Conservation (phyloP, 2,888 invertebrate species). For the Didymodactylos carnosus region DNA sequence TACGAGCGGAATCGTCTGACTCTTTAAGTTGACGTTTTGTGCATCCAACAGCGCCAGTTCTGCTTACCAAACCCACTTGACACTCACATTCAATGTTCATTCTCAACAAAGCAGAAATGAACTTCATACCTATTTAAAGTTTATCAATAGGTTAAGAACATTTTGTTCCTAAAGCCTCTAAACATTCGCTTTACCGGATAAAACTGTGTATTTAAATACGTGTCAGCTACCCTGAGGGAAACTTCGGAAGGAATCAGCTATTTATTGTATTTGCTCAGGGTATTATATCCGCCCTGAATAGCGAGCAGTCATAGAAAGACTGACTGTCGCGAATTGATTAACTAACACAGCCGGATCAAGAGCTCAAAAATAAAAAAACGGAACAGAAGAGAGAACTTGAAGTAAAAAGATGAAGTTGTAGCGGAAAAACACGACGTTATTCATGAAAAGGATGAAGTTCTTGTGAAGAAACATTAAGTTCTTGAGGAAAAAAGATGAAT, state of each 20-base stretch:
- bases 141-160: conserved; percentile 54
- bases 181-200: conserved; percentile 56
- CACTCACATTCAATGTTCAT: conserved; percentile 39
- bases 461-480: too few species aligned
- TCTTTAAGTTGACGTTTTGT: conserved; percentile 51
- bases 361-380: too few species aligned
- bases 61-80: conserved; percentile 57
- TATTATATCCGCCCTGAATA: too few species aligned
- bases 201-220: conserved; percentile 38
- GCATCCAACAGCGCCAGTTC: conserved; percentile 60
- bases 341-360: too few species aligned
- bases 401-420: too few species aligned
- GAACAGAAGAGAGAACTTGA: too few species aligned
- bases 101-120: conserved; percentile 43
- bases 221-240: conserved; percentile 53
- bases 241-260: conserved; percentile 57
- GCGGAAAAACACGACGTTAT: too few species aligned
- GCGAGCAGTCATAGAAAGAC: too few species aligned
- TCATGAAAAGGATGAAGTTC: too few species aligned
- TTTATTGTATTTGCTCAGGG: too few species aligned
- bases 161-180: conserved; percentile 49
- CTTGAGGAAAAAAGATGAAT: too few species aligned
- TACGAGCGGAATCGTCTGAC: conserved; percentile 44
- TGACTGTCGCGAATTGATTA: too few species aligned
- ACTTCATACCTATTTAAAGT: conserved; percentile 54